Conservation (phyloP, 2,113 vertebrate species). For the Laticauda laticaudata region DNA sequence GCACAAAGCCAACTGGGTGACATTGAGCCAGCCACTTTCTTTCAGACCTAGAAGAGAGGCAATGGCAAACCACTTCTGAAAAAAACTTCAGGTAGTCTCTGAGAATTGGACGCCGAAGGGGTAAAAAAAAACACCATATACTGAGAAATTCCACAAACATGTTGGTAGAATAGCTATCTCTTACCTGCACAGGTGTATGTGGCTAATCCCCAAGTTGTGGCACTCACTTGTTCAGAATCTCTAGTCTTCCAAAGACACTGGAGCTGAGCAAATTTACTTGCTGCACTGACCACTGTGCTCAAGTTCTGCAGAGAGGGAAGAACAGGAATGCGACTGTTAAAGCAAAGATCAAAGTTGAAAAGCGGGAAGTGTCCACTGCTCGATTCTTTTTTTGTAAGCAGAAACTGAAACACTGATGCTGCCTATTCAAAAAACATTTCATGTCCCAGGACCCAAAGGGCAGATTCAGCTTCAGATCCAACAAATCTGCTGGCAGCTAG, state of each 20-base stretch:
- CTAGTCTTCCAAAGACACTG: conserved; percentile 81
- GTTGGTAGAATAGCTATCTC: conserved; percentile 16
- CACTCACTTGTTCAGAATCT: conserved; percentile 81
- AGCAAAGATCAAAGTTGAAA: neutral
- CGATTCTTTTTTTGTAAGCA: neutral
- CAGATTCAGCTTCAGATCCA: neutral
- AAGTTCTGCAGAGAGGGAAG: conserved; percentile 75
- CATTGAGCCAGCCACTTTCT: neutral
- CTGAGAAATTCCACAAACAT: neutral
- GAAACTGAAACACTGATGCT: neutral
- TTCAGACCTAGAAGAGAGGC: neutral
- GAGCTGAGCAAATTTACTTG: conserved; percentile 89
- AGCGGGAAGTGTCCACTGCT: too few relatives aligned
- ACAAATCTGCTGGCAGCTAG: neutral
- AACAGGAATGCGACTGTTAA: neutral
- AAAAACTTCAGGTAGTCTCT: neutral
- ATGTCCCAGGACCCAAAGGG: too few relatives aligned
- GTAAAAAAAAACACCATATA: too few relatives aligned
- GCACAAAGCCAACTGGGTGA: neutral
- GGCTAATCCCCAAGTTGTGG: conserved; percentile 85
- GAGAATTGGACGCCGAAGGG: neutral
- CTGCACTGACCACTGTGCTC: conserved; percentile 83
- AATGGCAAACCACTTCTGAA: neutral
- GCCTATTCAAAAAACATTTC: neutral
- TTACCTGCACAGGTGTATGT: conserved; percentile 83